Evolutionary conservation across 2,888 invertebrate species (phyloP), one percentile per base, ranked within the genome.

Genomic region (Willowsia nigromaculata): DNA sequence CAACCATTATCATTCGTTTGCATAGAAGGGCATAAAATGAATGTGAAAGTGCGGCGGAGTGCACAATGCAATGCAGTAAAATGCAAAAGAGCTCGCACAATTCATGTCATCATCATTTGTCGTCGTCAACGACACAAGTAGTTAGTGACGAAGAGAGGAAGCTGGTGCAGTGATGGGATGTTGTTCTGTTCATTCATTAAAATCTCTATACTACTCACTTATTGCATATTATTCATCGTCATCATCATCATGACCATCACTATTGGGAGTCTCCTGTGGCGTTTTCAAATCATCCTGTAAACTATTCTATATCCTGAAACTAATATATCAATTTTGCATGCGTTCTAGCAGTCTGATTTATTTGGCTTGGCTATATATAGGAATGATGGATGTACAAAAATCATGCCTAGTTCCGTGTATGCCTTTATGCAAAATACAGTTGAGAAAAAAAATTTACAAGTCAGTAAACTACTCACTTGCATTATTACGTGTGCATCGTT

Each of bases 261-360:
- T 71, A 40, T 22, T 25, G 15, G 0, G 65, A 43, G 81, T 68
- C 86, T 86, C 81, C 86, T 86, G 53, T 81, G 65, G 78, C 80
- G 65, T 86, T 85, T 85, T 76, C 11, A 85, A 85, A 59, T 76
- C 59, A 59, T 13, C 59, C 13, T 43, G 22, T 25, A 56, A 6
- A 13, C 59, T 3, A n/a, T n/a, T 6, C n/a, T 50, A 2, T 56
- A 22, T 56, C 56, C 56, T 25, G 56, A 22, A 56, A 56, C 56
- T 56, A 43, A 13, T 25, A 56, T 25, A 56, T n/a, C n/a, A n/a
- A n/a, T n/a, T n/a, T n/a, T n/a, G n/a, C n/a, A n/a, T n/a, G n/a
- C n/a, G n/a, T n/a, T n/a, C n/a, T n/a, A n/a, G n/a, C n/a, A n/a
- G n/a, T n/a, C n/a, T n/a, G n/a, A n/a, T n/a, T n/a, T n/a, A n/a